Evolutionary conservation across 1,140 invertebrate species (phyloP).

Genomic region (Polypedilum vanderplanki): DNA sequence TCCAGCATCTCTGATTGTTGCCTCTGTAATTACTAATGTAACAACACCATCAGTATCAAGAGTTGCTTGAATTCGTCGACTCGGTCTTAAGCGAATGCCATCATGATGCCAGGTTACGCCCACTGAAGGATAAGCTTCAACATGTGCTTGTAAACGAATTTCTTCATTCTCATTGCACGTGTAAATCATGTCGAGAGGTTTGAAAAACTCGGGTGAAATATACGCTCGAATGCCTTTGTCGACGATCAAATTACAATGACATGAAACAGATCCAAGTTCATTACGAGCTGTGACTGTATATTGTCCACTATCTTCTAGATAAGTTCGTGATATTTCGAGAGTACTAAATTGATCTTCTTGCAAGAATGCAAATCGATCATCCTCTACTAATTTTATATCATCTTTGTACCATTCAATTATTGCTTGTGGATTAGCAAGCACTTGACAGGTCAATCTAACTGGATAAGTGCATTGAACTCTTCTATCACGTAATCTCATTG

Average conservation of each 20-base stretch:
- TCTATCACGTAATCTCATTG: slow-evolving; percentile 75
- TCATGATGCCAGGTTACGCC: slow-evolving; percentile 70
- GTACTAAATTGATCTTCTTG: slow-evolving; percentile 61
- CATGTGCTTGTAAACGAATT: slow-evolving; percentile 59
- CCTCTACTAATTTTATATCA: slow-evolving; percentile 49
- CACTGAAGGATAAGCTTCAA: slow-evolving; percentile 74
- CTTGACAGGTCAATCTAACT: slow-evolving; percentile 78
- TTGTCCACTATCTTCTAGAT: slow-evolving; percentile 69
- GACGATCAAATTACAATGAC: slow-evolving; percentile 70
- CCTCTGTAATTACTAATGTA: slow-evolving; percentile 60
- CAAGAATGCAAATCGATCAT: slow-evolving; percentile 43
- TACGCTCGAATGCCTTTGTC: slow-evolving; percentile 78
- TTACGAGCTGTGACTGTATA: slow-evolving; percentile 78
- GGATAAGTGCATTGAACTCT: slow-evolving; percentile 74
- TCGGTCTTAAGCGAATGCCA: slow-evolving; percentile 64
- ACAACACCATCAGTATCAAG: slow-evolving; percentile 71
- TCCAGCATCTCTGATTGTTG: slow-evolving; percentile 66
- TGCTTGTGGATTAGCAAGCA: slow-evolving; percentile 67
- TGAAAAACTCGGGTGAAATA: slow-evolving; percentile 67
- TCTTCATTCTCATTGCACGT: slow-evolving; percentile 54
- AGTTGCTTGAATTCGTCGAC: slow-evolving; percentile 64
- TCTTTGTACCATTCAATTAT: slow-evolving; percentile 74
- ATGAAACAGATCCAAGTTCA: slow-evolving; percentile 72
- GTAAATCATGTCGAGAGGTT: slow-evolving; percentile 56
- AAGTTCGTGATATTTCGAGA: slow-evolving; percentile 71